Base-by-base conservation (phyloP, 2,888 invertebrate species). In the Pyrocoelia pectoralis region DNA sequence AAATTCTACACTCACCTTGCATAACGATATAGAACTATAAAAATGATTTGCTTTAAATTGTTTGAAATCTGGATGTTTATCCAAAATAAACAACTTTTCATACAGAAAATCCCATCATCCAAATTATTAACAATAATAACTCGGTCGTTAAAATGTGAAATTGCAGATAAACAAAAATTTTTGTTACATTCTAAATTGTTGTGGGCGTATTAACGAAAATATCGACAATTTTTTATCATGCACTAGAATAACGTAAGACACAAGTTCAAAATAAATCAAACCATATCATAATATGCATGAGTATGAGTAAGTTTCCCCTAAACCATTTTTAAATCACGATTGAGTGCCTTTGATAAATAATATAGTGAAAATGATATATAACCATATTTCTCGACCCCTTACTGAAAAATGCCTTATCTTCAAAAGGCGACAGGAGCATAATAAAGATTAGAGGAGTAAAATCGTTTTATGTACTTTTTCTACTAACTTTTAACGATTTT, bases 281-380 rank as follows among this genome's bases (percentile, higher is more conserved):
- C 46, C 17, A 10, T 46, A 46, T 46, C 46, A 17, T 52, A 52
- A 38, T 33, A 52, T 52, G 9, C 17, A 33, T 12, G 9, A 52
- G 52, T 33, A 29, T 52, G 29, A 8, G 29, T 38, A 52, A 52
- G 9, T 38, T 33, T 12, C 33, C 52, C 38, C 17, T 33, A 8
- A 29, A 52, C 33, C 52, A 52, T 52, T 52, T 50, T 52, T 52
- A 52, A 52, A 38, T 29, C 52, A 13, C 33, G 52, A 52, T 52
- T 52, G 52, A 52, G 52, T 52, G 52, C 52, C 28, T 52, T 52
- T 52, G 52, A 52, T 52, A 17, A 33, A 52, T 52, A 52, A 52
- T 52, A 52, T 33, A 52, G 52, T 33, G 52, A 52, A 52, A 52
- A 52, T 52, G 52, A 52, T 52, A 52, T 52, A 52, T 52, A 52